Evolutionary conservation across 2,888 invertebrate genomes (phyloP), one percentile per base, ranked within the genome.

Genomic region (Urechis unicinctus): DNA sequence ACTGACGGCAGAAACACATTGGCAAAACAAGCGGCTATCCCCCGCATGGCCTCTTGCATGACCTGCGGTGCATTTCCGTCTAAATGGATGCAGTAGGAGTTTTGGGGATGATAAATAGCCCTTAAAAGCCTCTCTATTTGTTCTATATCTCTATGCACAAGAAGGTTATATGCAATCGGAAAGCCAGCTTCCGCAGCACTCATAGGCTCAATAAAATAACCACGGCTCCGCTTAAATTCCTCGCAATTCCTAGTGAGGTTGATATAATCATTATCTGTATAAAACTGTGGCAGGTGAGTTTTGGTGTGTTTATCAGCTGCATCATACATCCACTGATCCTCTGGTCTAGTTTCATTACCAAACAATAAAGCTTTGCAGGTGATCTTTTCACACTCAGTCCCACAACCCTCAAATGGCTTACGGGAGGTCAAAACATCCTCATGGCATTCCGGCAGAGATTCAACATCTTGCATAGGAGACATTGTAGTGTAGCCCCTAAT

Each of bases 21-120:
- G 24, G 66, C 58, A 29, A 77, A 68, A 56, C 77, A 74, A 22
- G 59, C 57, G 3, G 69, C 63, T 2, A 72, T 57, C 2, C 56
- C 47, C 21, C 41, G 51, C 21, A 74, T 62, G 6, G 52, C 61
- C 4, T 61, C 50, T 25, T 68, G 66, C 31, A 74, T 55, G 5
- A 28, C 46, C 4, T 51, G 28, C 3, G 57, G 30, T 4, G 71
- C 59, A 42, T 68, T 68, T 6, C 56, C 59, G 57, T 77, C 77
- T 1, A 76, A 66, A 57, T 77, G 77, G n/a, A 77, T 57, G 59
- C 77, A 77, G 57, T 72, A 77, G 9, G 64, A 48, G 59, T 77
- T 77, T 21, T 71, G 68, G 0, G 73, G 72, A 43, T 68, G 60
- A 52, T 75, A 77, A 24, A 77, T 68, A 2, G 69, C 64, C 22